Evolutionary conservation across 2,888 invertebrate species (phyloP).

Genomic region (Colletes collaris): DNA sequence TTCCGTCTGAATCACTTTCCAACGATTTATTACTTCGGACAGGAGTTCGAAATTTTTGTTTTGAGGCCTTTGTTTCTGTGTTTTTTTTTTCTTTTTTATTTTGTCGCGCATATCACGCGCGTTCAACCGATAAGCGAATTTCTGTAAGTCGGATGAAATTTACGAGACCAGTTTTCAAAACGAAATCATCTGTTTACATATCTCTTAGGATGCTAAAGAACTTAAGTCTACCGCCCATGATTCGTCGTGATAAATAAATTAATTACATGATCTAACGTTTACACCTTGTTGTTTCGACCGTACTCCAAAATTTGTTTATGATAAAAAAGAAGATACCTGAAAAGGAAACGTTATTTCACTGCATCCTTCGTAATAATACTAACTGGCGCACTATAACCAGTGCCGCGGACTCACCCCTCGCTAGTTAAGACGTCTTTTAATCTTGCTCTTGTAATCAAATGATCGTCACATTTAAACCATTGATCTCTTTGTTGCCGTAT

Average conservation of each 20-base stretch:
- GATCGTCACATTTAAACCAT: constrained; percentile 99
- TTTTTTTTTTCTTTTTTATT: constrained; percentile 12
- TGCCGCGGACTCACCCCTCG: constrained; percentile 90
- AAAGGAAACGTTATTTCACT: constrained; percentile 78
- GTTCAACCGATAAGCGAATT: constrained; percentile 16
- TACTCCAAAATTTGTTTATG: constrained; percentile 98
- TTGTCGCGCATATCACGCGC: constrained; percentile 12
- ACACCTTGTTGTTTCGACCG: constrained; percentile 82
- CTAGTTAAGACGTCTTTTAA: constrained; percentile 96
- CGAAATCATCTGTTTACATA: constrained; percentile 22
- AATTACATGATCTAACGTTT: constrained; percentile 71
- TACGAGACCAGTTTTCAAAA: constrained; percentile 19
- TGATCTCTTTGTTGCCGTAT: constrained; percentile 96
- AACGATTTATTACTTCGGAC: constrained; percentile 13
- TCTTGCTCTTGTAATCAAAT: constrained; percentile 94
- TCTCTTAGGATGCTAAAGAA: constrained; percentile 57
- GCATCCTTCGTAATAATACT: constrained; percentile 46
- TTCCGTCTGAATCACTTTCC: constrained; percentile 8
- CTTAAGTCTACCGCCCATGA: constrained; percentile 62
- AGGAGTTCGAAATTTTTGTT: constrained; percentile 30
- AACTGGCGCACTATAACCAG: constrained; percentile 31
- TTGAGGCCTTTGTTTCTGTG: constrained; percentile 38
- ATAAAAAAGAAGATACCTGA: constrained; percentile 96
- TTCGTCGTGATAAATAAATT: constrained; percentile 71
- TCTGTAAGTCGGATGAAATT: constrained; percentile 14